Evolutionary conservation across 2,888 invertebrate species (phyloP).

Genomic region (Drosophila nigricruria): DNA sequence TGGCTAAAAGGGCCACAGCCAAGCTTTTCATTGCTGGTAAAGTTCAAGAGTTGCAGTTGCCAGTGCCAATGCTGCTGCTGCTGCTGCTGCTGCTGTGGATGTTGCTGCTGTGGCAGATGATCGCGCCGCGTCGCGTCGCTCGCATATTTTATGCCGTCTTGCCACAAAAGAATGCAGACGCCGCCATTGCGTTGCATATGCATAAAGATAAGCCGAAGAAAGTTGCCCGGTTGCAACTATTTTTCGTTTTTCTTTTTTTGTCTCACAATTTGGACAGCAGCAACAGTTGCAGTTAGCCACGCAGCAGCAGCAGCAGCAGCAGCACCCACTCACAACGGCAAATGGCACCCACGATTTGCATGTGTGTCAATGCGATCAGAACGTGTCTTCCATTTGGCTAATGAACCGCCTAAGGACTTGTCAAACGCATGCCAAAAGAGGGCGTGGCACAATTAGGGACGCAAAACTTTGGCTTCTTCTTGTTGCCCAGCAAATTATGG

Average conservation of each 20-base stretch:
- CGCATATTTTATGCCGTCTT: constrained; percentile 70
- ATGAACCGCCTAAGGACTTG: constrained; percentile 75
- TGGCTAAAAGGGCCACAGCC: constrained; percentile 68
- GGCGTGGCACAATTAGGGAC: constrained; percentile 45
- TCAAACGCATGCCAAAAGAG: constrained; percentile 41
- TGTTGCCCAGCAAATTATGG: constrained; percentile 58
- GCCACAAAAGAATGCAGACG: constrained; percentile 74
- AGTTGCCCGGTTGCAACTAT: constrained; percentile 57
- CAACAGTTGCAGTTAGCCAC: constrained; percentile 30
- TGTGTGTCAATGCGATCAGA: constrained; percentile 71
- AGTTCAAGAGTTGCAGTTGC: constrained; percentile 77
- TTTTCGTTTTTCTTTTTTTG: constrained; percentile 28
- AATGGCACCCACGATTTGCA: constrained; percentile 60
- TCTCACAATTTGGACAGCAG: constrained; percentile 34
- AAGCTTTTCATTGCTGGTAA: constrained; percentile 79
- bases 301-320: constrained; percentile 29
- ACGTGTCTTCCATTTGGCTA: constrained; percentile 49
- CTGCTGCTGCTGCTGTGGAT: constrained; percentile 36
- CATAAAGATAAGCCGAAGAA: constrained; percentile 78
- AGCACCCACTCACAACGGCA: constrained; percentile 46
- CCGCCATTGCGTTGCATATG: constrained; percentile 77
- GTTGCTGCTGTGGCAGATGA: constrained; percentile 63
- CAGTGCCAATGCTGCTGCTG: constrained; percentile 31
- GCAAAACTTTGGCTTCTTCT: neutral
- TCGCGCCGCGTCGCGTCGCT: constrained; percentile 62